Base-by-base conservation (phyloP, 2,888 invertebrate genomes). In the Catocala nupta region DNA sequence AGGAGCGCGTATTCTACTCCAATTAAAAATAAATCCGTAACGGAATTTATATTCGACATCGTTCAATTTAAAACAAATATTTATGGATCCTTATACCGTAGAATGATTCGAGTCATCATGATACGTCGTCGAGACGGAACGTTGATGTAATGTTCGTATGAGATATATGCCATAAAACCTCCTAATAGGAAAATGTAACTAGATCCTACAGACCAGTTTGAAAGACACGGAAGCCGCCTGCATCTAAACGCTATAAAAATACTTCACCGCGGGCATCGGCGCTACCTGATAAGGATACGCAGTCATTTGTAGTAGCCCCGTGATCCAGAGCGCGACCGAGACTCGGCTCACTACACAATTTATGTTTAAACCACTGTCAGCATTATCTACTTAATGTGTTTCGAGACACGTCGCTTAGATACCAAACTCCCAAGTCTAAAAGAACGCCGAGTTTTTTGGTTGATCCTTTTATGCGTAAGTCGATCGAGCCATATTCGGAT, bases 211-310 rank as follows among this genome's bases (percentile, higher is more conserved):
- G 59, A 60, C 58, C 55, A 55, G 67, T 67, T 68, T 81, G 84
- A 85, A 83, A 85, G 84, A 87, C 84, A 82, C 90, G 87, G 91
- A 90, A 91, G 92, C 90, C 87, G 85, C 85, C 58, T 86, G 84
- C 81, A 82, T 87, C 84, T 75, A 86, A 87, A 86, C 80, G 82
- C 87, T 86, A 91, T 92, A 91, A 92, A 92, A 91, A 91, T 92
- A 90, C 89, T 92, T 92, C 88, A 92, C 88, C 80, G 85, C 84
- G 81, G 85, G 85, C 86, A 84, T 85, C 87, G 82, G 80, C 73
- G 90, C 91, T 93, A 92, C 91, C 90, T 91, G 92, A 92, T 91
- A 92, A 91, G 89, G 89, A 87, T 91, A 92, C 90, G 90, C 89
- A 84, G 87, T 89, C 88, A 87, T 91, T 92, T 90, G 89, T 91